These are phyloP conservation scores for Harpagifer antarcticus DNA, from an alignment of 2,797 vertebrate species.

Conservation along the genomic window DNA sequence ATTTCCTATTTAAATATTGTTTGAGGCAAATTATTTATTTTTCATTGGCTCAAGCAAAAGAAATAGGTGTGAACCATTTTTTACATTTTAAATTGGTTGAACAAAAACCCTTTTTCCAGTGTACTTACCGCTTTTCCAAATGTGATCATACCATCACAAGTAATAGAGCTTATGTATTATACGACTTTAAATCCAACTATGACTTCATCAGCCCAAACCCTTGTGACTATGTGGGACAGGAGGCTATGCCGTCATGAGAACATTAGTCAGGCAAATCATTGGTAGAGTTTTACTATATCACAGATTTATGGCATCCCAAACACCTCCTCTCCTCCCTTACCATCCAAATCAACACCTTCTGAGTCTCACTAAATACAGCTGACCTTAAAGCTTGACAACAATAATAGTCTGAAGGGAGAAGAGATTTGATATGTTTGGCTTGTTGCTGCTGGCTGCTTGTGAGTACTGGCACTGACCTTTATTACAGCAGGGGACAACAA, in stretches of 20 bases:
- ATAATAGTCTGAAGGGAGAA: conserved; percentile 35
- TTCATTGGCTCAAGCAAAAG: too few species aligned
- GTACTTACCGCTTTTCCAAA: conserved; percentile 4
- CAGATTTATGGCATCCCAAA: conserved; percentile 26
- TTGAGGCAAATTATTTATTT: too few species aligned
- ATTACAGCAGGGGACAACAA: conserved; percentile 15
- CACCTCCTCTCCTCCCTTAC: not conserved
- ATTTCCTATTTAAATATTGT: too few species aligned
- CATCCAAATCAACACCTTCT: conserved; percentile 22
- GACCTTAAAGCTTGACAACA: conserved; percentile 39
- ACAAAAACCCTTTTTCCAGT: not conserved
- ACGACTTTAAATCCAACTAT: conserved; percentile 27
- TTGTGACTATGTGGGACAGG: conserved; percentile 17
- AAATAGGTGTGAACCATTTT: not conserved
- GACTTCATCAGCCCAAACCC: conserved; percentile 20
- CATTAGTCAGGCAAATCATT: conserved; percentile 22
- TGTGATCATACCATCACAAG: not conserved
- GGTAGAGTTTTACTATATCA: conserved; percentile 27
- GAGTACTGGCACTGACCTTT: conserved; percentile 22
- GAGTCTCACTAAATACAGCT: conserved; percentile 12
- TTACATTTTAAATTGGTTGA: not conserved
- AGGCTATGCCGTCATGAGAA: conserved; percentile 13
- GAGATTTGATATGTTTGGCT: conserved; percentile 32
- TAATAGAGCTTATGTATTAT: conserved; percentile 19
- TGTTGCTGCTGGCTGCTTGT: conserved; percentile 23